These are phyloP conservation scores for Drosophila ustulata DNA, from an alignment of 2,888 invertebrate genomes.

Conservation along the genomic window DNA sequence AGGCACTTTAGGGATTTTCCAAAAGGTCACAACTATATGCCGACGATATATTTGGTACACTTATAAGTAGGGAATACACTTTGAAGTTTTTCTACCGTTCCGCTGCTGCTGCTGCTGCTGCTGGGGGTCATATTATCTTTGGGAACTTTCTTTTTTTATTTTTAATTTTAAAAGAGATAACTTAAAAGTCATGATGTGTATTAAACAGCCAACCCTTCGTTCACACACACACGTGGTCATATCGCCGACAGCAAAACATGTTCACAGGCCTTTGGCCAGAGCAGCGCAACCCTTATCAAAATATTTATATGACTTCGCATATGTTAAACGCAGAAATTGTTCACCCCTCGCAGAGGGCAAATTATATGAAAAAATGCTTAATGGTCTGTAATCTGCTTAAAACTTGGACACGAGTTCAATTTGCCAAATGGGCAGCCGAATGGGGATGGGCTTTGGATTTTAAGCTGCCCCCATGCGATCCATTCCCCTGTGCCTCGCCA, in stretches of 20 bases:
- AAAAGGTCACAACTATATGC: slow-evolving; percentile 59
- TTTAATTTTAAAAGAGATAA: slow-evolving; percentile 74
- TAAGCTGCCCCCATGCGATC: slow-evolving; percentile 49
- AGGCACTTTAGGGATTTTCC: slow-evolving; percentile 74
- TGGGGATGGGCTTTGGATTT: slow-evolving; percentile 37
- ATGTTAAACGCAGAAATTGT: slow-evolving; percentile 68
- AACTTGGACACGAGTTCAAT: slow-evolving; percentile 81
- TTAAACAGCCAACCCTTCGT: slow-evolving; percentile 64
- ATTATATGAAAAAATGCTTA: slow-evolving; percentile 74
- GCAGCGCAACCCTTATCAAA: slow-evolving; percentile 81
- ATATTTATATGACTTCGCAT: slow-evolving; percentile 79
- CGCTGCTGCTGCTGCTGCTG: slow-evolving; percentile 5
- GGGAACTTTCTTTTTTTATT: slow-evolving; percentile 28
- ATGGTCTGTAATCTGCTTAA: slow-evolving; percentile 82
- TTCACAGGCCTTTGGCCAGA: slow-evolving; percentile 60
- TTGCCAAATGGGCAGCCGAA: slow-evolving; percentile 68
- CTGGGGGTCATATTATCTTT: slow-evolving; percentile 49
- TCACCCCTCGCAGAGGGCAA: slow-evolving; percentile 30
- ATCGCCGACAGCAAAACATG: slow-evolving; percentile 57
- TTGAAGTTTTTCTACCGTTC: slow-evolving; percentile 56
- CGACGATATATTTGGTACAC: slow-evolving; percentile 21
- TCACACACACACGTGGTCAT: slow-evolving; percentile 5
- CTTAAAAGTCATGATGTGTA: slow-evolving; percentile 82
- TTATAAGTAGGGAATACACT: slow-evolving; percentile 46
- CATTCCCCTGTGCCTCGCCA: not conserved